Conservation (phyloP, 2,888 invertebrate genomes). For the Podotricha telesiphe region DNA sequence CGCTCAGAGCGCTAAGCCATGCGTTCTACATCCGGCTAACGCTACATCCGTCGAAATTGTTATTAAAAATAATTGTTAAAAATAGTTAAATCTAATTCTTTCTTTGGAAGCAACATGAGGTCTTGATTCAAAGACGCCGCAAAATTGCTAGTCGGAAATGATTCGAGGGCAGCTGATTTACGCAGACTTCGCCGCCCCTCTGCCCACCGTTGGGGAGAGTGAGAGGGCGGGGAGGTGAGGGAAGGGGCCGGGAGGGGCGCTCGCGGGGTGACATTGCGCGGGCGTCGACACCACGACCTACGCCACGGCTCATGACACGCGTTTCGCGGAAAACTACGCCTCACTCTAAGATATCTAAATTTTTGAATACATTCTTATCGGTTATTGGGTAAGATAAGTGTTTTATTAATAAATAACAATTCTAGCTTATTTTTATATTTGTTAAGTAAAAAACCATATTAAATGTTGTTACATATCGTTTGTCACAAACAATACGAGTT, state of each 20-base stretch:
- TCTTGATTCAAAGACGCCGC: constrained; percentile 51
- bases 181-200: constrained; percentile 45
- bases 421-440: not conserved
- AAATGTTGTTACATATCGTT: not conserved
- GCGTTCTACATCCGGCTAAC: too few species aligned
- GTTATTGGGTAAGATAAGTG: constrained; percentile 15
- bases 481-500: not conserved
- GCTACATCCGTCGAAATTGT: too few species aligned
- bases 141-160: constrained; percentile 68
- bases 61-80: too few species aligned
- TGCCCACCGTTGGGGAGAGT: constrained; percentile 45
- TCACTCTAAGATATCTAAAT: constrained; percentile 54
- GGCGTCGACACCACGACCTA: constrained; percentile 79
- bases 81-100: not conserved
- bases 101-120: not conserved
- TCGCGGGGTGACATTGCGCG: constrained; percentile 79
- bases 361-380: constrained; percentile 24
- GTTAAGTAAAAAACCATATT: too few species aligned
- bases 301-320: constrained; percentile 59
- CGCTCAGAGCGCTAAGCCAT: too few species aligned
- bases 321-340: constrained; percentile 61
- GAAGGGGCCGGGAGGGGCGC: constrained; percentile 52
- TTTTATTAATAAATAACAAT: not conserved
- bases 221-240: constrained; percentile 50
- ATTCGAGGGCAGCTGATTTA: constrained; percentile 55